These are phyloP conservation scores for Hypothenemus hampei DNA, from an alignment of 1,140 invertebrate genomes.

Conservation along the genomic window DNA sequence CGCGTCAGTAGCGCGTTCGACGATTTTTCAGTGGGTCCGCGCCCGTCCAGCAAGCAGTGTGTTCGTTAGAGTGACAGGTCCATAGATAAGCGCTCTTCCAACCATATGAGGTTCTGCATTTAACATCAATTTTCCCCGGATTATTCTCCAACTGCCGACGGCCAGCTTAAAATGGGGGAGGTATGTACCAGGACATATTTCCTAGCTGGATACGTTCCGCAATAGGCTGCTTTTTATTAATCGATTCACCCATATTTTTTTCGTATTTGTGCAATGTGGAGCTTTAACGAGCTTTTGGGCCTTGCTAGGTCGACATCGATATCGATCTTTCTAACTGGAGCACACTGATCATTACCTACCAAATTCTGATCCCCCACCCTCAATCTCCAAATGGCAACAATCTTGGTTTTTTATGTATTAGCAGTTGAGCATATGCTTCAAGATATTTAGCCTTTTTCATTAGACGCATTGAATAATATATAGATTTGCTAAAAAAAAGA, in stretches of 20 bases:
- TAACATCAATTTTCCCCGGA: slow-evolving; percentile 37
- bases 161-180: slow-evolving; percentile 39
- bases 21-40: slow-evolving; percentile 39
- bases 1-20: slow-evolving; percentile 40
- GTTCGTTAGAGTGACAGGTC: slow-evolving; percentile 30
- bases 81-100: slow-evolving; percentile 13
- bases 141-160: slow-evolving; percentile 23
- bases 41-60: slow-evolving; percentile 38
- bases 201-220: background rate
- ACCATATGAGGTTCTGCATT: slow-evolving; percentile 42
- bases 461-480: too few species aligned
- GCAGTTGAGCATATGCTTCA: too few species aligned
- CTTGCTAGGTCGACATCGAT: background rate
- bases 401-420: too few species aligned
- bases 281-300: background rate
- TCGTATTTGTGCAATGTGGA: too few species aligned
- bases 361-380: too few species aligned
- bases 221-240: too few species aligned
- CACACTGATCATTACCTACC: too few species aligned
- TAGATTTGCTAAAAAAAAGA: too few species aligned
- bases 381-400: too few species aligned
- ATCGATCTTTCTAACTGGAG: slow-evolving; percentile 12
- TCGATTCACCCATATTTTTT: too few species aligned
- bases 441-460: too few species aligned
- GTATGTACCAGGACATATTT: too few species aligned